phyloP scores from a whole-genome alignment of 1,140 invertebrate species.

The Augochlora pura region DNA sequence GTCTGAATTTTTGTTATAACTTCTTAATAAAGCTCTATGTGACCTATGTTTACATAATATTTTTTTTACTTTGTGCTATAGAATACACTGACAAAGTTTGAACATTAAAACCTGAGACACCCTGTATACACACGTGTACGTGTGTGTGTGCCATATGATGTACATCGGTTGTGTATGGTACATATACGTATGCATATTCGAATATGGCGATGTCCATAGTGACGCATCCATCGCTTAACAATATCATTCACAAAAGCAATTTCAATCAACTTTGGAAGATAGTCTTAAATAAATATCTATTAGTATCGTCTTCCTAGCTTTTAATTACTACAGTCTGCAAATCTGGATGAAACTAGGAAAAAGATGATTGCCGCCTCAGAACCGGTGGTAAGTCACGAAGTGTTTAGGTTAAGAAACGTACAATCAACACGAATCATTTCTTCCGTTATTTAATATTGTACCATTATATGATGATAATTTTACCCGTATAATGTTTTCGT shows the following conservation, averaged over 20 bases:
- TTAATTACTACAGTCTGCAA: conserved; percentile 76
- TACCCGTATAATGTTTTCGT: conserved; percentile 24
- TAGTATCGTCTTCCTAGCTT: conserved; percentile 27
- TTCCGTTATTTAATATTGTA: conserved; percentile 15
- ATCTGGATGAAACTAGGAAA: conserved; percentile 89
- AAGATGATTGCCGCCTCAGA: conserved; percentile 90
- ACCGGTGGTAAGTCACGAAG: conserved; percentile 84
- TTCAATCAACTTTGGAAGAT: background rate
- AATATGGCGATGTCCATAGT: conserved; percentile 54
- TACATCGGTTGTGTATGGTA: too few species aligned
- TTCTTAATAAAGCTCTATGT: too few species aligned
- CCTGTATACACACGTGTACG: background rate
- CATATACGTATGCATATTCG: background rate
- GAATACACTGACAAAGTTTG: too few species aligned
- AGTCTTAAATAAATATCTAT: conserved; percentile 8
- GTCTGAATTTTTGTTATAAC: too few species aligned
- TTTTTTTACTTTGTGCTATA: too few species aligned
- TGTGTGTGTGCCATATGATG: background rate
- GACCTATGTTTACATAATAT: too few species aligned
- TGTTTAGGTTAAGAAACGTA: conserved; percentile 6
- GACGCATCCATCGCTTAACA: conserved; percentile 13
- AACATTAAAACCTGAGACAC: too few species aligned
- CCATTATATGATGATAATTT: background rate
- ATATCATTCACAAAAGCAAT: conserved; percentile 7
- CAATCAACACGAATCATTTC: background rate